Base-by-base conservation (phyloP, 2,888 invertebrate species). In the Stenotaenia linearis region DNA sequence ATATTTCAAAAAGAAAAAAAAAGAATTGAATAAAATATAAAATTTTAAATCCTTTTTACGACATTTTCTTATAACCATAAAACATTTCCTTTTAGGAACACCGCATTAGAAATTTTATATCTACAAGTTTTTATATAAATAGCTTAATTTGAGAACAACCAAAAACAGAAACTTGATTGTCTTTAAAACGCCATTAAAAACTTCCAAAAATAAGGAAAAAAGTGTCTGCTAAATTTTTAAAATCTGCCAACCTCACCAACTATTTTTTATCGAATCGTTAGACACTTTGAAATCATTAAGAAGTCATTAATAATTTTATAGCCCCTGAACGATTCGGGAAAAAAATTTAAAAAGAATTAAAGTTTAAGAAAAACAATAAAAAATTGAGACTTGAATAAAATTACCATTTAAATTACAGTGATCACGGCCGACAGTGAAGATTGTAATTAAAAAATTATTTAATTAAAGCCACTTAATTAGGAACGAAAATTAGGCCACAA, bases 261-360 rank as follows among this genome's bases (percentile, higher is more conserved):
- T 28, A 10, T 69, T 69, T 40, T 40, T 50, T 69, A 69, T 69
- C 28, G 25, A 28, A 23, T 69, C 28, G 25, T 23, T 21, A 61
- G 15, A 6, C 23, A 69, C n/a, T 69, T n/a, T 10, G 1, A 28
- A 69, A 69, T 69, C 69, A 69, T 69, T 28, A 69, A 10, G 5
- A 28, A 69, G 69, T 69, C 69, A 69, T 69, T 69, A 69, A n/a
- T n/a, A 69, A 69, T 69, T 69, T 69, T 23, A 69, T 28, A 10
- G 28, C 28, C 25, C 1, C 28, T 9, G 23, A 23, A 25, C 25
- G 10, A 10, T 28, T n/a, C 2, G 0, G 1, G 1, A 5, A n/a
- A 21, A 50, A n/a, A n/a, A 15, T 50, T 18, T 18, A 3, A 45
- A 45, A 3, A 50, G 18, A 50, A 50, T n/a, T 18, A 21, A 21